Conservation (phyloP, 1,140 invertebrate species). For the Solenopsis invicta region DNA sequence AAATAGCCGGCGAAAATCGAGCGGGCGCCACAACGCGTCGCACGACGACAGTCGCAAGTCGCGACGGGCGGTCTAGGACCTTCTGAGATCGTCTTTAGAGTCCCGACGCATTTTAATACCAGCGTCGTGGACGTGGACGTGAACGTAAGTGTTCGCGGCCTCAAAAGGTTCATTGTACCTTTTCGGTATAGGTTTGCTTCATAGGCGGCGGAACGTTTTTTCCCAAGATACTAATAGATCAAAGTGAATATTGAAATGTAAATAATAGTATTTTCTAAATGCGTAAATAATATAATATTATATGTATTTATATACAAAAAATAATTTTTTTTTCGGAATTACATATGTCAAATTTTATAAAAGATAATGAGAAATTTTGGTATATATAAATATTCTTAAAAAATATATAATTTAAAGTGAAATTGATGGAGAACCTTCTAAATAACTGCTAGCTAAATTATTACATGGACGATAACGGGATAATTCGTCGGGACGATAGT, state of each 20-base stretch:
- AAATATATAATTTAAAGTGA: conserved; percentile 19
- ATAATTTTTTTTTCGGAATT: background rate
- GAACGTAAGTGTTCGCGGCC: conserved; percentile 29
- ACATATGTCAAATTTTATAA: background rate
- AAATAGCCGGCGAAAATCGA: conserved; percentile 60
- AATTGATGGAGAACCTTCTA: background rate
- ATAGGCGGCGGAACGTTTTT: background rate
- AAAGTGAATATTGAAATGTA: background rate
- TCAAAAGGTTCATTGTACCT: conserved; percentile 46
- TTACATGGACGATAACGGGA: conserved; percentile 31
- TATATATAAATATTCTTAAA: conserved; percentile 19
- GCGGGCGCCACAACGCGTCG: conserved; percentile 18
- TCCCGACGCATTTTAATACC: conserved; percentile 42
- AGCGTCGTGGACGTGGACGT: conserved; percentile 5
- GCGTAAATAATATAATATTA: background rate
- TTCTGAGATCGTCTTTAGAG: conserved; percentile 36
- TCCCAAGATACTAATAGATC: background rate
- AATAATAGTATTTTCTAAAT: background rate
- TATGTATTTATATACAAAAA: too few relatives aligned
- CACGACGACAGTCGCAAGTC: conserved; percentile 2
- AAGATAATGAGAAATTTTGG: background rate
- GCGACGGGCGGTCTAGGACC: conserved; percentile 40
- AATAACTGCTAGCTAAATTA: conserved; percentile 42
- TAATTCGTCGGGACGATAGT: conserved; percentile 47
- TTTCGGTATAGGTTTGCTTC: background rate